Percentiles rank a stretch among this genome's conserved stretches.
These are phyloP conservation scores for Rattus rattus DNA, from an alignment of 2,113 vertebrate species.

Conservation along the genomic window DNA sequence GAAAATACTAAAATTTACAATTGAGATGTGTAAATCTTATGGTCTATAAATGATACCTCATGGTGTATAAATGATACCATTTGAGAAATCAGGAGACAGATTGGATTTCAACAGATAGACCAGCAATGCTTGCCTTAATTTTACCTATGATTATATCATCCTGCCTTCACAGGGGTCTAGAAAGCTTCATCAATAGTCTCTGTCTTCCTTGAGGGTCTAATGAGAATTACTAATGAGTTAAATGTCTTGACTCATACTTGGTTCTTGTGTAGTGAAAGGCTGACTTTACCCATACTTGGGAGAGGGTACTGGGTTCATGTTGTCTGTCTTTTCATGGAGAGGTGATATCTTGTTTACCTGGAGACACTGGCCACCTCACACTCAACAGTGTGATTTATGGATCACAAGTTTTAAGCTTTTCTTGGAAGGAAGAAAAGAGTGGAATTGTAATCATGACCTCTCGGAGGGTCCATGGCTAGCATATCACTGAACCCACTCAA, in stretches of 20 bases:
- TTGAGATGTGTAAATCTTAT: background rate
- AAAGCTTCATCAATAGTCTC: background rate
- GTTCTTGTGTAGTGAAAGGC: background rate
- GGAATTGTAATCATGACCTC: background rate
- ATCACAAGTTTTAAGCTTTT: background rate
- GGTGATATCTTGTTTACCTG: background rate
- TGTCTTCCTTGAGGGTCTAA: background rate
- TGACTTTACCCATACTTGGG: background rate
- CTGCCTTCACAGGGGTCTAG: background rate
- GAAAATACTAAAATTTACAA: background rate
- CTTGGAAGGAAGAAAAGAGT: background rate
- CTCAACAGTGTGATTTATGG: background rate
- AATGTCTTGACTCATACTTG: background rate
- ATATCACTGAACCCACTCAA: rapidly evolving
- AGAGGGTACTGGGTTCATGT: background rate
- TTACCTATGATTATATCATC: background rate
- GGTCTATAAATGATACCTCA: background rate
- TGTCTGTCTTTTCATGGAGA: background rate
- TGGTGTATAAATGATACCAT: background rate
- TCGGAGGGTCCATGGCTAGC: background rate
- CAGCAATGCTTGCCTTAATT: background rate
- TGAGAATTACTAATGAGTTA: background rate
- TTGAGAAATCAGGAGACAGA: background rate
- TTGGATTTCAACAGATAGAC: no score
- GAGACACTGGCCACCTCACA: background rate